Base-by-base conservation (phyloP, 2,888 invertebrate genomes). In the Epirrita christyi region DNA sequence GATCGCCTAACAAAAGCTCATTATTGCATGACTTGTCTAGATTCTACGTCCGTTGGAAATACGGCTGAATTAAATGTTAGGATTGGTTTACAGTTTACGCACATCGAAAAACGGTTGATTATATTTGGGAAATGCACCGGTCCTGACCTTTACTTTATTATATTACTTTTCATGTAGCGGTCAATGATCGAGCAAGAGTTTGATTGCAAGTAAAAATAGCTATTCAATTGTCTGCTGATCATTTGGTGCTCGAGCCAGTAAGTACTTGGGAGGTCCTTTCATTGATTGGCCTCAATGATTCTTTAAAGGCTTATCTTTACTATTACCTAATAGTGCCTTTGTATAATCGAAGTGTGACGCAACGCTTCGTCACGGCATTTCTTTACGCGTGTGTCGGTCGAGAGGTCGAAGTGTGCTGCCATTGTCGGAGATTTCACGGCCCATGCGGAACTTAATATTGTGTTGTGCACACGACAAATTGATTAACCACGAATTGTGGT, bases 281-380 rank as follows among this genome's bases (percentile, higher is more conserved):
- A 44, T 32, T 45, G 44, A 45, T 45, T 14, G 29, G 40, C 14
- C 9, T 6, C 40, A 8, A 27, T 34, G 32, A 21, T 46, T 45
- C 6, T 32, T 32, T 9, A 32, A 32, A 21, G 21, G 21, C 2
- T 32, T 32, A 9, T 32, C 9, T 32, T 7, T 7, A 9, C 9
- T 32, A 32, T 32, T 9, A 32, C 7, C 8, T 6, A 32, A 43
- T 21, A 29, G 38, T 40, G 46, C 10, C 34, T 32, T 44, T 9
- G 14, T 6, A 42, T 21, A 45, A 28, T 49, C 21, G 28, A 29
- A 40, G 36, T 49, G 48, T 59, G 51, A 36, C 47, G 55, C 52
- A 50, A 46, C 46, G 32, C 34, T 53, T 45, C 11, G 58, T 27
- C 51, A 32, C 57, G 53, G 48, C 45, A 53, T 53, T 46, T 53